A percentile compares a stretch with the other conserved stretches of the same genome.
Conservation (phyloP, 2,113 vertebrate genomes). For the Rhea pennata region DNA sequence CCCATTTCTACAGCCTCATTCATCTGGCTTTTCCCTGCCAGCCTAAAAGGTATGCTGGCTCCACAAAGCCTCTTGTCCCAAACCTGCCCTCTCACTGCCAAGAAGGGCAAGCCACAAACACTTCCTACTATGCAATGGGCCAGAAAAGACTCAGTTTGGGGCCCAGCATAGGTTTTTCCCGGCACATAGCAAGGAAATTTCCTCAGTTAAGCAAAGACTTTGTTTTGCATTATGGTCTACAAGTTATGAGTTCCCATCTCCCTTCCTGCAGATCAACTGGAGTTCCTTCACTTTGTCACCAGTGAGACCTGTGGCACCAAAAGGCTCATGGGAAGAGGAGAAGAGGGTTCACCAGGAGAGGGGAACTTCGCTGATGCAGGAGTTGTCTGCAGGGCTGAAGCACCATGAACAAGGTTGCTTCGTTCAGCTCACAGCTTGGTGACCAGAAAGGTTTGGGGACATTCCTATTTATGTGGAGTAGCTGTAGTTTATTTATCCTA, state of each 20-base stretch:
- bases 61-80: background rate
- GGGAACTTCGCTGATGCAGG: background rate
- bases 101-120: background rate
- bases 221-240: accelerated
- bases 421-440: background rate
- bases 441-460: background rate
- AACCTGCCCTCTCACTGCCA: background rate
- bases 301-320: background rate
- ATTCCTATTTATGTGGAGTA: accelerated
- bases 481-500: background rate
- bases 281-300: background rate
- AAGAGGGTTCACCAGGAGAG: too few species aligned
- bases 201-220: background rate
- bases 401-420: background rate
- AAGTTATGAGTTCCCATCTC: background rate
- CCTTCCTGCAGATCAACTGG: background rate
- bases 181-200: accelerated
- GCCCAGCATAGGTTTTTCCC: background rate
- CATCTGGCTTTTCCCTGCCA: background rate
- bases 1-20: background rate
- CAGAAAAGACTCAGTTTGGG: background rate
- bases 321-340: accelerated
- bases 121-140: background rate
- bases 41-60: background rate
- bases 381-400: background rate